phyloP scores from a whole-genome alignment of 2,113 vertebrate genomes.

The Eublepharis macularius region DNA sequence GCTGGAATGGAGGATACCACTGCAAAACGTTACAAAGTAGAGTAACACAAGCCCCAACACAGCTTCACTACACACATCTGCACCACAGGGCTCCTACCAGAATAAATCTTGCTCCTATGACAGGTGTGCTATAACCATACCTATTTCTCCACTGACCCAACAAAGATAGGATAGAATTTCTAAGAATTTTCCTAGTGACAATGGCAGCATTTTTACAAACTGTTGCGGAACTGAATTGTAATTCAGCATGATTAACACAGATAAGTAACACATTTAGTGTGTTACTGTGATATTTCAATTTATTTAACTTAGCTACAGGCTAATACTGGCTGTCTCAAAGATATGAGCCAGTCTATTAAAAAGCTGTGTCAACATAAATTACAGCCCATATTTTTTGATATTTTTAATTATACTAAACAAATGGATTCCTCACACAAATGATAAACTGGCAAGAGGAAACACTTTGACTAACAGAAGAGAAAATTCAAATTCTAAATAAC shows the following conservation, averaged over 20 bases:
- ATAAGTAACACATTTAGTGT: constrained; percentile 21
- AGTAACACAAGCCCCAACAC: too few species aligned
- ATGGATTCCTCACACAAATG: constrained; percentile 15
- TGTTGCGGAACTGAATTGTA: constrained; percentile 31
- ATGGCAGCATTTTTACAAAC: neutral
- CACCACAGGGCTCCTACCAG: too few species aligned
- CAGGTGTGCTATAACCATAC: too few species aligned
- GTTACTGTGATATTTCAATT: constrained; percentile 56
- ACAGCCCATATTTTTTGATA: constrained; percentile 72
- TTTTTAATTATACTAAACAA: constrained; percentile 69
- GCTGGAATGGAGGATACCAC: neutral
- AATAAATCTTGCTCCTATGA: too few species aligned
- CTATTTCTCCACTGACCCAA: too few species aligned
- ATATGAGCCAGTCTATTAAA: constrained; percentile 78
- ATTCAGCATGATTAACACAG: constrained; percentile 42
- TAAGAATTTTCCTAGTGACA: constrained; percentile 21
- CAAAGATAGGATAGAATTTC: neutral
- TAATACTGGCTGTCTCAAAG: constrained; percentile 74
- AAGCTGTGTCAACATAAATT: constrained; percentile 74
- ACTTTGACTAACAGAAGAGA: neutral
- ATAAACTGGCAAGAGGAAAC: constrained; percentile 4
- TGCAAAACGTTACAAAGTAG: neutral
- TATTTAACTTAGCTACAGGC: constrained; percentile 67
- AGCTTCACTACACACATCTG: too few species aligned
- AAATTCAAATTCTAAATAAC: neutral